phyloP scores from a whole-genome alignment of 2,113 vertebrate species.

The Neotoma lepida region DNA sequence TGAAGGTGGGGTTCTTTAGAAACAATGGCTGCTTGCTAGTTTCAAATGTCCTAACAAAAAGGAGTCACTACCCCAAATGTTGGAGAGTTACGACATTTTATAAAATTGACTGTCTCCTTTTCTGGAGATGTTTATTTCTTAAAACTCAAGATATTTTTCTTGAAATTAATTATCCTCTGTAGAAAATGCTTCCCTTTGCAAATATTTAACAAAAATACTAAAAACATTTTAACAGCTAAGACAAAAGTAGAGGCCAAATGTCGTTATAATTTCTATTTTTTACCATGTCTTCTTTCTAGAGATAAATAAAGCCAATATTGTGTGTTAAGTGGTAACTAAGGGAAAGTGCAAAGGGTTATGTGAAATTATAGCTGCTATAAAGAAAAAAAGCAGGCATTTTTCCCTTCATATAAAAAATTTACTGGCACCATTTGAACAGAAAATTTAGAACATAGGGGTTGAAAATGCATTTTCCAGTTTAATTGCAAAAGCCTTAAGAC shows the following conservation, averaged over 20 bases:
- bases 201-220: constrained; percentile 91
- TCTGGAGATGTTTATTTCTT: constrained; percentile 88
- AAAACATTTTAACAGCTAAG: constrained; percentile 88
- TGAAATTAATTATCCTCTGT: constrained; percentile 90
- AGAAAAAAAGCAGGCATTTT: constrained; percentile 80
- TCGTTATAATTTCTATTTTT: constrained; percentile 82
- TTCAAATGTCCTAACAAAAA: constrained; percentile 87
- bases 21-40: constrained; percentile 87
- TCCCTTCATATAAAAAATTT: constrained; percentile 86
- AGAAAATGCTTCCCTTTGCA: constrained; percentile 90
- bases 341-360: constrained; percentile 82
- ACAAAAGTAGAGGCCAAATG: constrained; percentile 87
- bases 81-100: constrained; percentile 91
- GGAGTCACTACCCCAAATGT: constrained; percentile 94
- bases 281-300: constrained; percentile 83
- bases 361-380: constrained; percentile 66
- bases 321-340: constrained; percentile 82
- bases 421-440: constrained; percentile 85
- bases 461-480: constrained; percentile 82
- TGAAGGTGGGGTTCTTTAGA: constrained; percentile 84
- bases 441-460: constrained; percentile 79
- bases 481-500: constrained; percentile 83
- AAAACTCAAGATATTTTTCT: constrained; percentile 90
- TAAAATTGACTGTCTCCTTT: constrained; percentile 90
- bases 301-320: constrained; percentile 79